phyloP scores from a whole-genome alignment of 2,888 invertebrate genomes.

The Platynereis dumerilii region DNA sequence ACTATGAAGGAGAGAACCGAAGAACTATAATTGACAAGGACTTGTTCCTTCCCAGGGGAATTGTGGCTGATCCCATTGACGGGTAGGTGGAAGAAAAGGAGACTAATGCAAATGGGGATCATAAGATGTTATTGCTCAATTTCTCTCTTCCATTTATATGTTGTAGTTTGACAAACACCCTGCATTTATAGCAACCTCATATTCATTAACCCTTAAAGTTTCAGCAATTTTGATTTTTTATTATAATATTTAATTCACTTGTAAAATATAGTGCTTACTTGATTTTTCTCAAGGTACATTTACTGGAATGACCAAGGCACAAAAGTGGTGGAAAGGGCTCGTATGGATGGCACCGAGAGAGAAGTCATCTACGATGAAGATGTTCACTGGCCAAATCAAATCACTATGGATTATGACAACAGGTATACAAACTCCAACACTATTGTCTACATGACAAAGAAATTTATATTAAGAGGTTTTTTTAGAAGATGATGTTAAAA shows the following conservation, averaged over 20 bases:
- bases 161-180: not conserved
- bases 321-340: conserved; percentile 46
- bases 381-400: conserved; percentile 52
- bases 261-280: too few relatives aligned
- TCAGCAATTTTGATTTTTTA: not conserved
- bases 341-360: conserved; percentile 51
- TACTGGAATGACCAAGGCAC: conserved; percentile 56
- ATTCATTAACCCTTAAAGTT: not conserved
- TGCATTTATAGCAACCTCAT: not conserved
- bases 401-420: conserved; percentile 44
- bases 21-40: conserved; percentile 41
- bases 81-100: conserved; percentile 48
- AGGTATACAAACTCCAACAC: not conserved
- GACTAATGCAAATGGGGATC: too few relatives aligned
- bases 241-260: too few relatives aligned
- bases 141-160: conserved; percentile 8
- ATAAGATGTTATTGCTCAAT: too few relatives aligned
- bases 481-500: too few relatives aligned
- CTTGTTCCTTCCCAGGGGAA: conserved; percentile 47
- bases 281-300: too few relatives aligned
- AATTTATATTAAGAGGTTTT: too few relatives aligned
- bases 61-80: conserved; percentile 50
- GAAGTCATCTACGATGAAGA: conserved; percentile 41
- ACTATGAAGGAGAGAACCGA: conserved; percentile 49
- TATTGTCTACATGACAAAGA: too few relatives aligned